Conservation (phyloP, 2,888 invertebrate genomes). For the Spodoptera picta region DNA sequence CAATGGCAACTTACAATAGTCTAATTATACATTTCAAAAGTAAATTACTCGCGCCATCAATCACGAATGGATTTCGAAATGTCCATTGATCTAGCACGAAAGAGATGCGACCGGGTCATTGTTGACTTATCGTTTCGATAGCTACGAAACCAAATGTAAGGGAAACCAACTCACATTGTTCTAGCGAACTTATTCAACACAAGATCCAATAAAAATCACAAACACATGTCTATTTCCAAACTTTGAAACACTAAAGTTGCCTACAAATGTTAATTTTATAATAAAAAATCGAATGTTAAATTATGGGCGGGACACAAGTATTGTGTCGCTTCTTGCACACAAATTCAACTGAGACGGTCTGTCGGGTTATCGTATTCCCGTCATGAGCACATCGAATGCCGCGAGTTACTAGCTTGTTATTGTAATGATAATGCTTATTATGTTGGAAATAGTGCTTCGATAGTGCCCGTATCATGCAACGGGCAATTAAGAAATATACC, state of each 20-base stretch:
- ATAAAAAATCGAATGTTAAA: conserved; percentile 9
- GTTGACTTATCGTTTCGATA: conserved; percentile 34
- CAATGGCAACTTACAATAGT: conserved; percentile 74
- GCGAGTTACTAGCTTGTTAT: conserved; percentile 83
- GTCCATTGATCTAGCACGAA: conserved; percentile 43
- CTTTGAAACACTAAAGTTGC: conserved; percentile 10
- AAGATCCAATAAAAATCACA: conserved; percentile 36
- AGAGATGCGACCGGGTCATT: conserved; percentile 25
- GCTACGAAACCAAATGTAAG: conserved; percentile 43
- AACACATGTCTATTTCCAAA: conserved; percentile 49
- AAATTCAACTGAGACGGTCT: conserved; percentile 65
- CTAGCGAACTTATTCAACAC: conserved; percentile 24
- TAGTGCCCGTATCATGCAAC: conserved; percentile 84
- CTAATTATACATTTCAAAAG: conserved; percentile 77
- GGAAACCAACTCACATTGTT: conserved; percentile 58
- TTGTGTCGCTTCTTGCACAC: conserved; percentile 56
- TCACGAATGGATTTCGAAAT: conserved; percentile 63
- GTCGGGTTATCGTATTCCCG: conserved; percentile 68
- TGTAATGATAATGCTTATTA: conserved; percentile 88
- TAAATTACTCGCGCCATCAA: conserved; percentile 76
- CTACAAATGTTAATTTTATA: conserved; percentile 3
- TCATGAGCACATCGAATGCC: conserved; percentile 74
- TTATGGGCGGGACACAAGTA: conserved; percentile 21
- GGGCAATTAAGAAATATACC: conserved; percentile 84
- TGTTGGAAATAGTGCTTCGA: conserved; percentile 84